Conservation (phyloP, 2,888 invertebrate species). For the Linyphia triangularis region DNA sequence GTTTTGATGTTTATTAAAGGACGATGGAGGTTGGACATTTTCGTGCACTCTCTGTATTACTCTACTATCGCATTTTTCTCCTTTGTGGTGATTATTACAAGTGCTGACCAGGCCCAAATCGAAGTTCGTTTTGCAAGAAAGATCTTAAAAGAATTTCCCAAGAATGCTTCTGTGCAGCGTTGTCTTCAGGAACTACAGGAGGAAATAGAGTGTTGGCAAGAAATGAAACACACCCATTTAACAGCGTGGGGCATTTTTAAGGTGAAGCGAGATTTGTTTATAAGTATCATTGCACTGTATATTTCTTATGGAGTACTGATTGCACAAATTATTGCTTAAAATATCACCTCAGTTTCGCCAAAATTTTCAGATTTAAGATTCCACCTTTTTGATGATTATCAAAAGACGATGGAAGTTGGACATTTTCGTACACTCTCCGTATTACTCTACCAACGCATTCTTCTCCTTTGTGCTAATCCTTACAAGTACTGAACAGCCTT, state of each 20-base stretch:
- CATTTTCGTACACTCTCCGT: slow-evolving; percentile 26
- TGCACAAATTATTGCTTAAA: slow-evolving; percentile 9
- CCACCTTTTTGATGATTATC: slow-evolving; percentile 19
- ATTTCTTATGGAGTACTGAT: slow-evolving; percentile 27
- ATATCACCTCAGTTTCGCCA: neutral
- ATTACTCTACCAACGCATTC: neutral
- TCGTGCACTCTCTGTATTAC: slow-evolving; percentile 35
- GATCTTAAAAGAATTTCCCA: neutral
- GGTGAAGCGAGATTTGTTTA: slow-evolving; percentile 15
- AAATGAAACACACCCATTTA: neutral
- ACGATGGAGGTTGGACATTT: slow-evolving; percentile 19
- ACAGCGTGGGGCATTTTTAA: slow-evolving; percentile 47
- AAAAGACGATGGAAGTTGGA: slow-evolving; percentile 38
- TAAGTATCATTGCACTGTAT: slow-evolving; percentile 14
- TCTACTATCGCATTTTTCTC: neutral
- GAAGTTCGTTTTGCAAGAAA: neutral
- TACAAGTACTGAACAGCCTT: neutral
- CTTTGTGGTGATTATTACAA: neutral
- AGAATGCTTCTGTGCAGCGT: neutral
- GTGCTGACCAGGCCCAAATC: slow-evolving; percentile 9
- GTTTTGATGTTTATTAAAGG: slow-evolving; percentile 37
- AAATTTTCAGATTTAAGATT: slow-evolving; percentile 33
- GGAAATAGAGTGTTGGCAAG: slow-evolving; percentile 13
- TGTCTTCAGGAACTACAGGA: neutral
- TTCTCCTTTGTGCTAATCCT: neutral